Evolutionary conservation across 1,140 invertebrate species (phyloP).

Genomic region (Oryzaephilus surinamensis): DNA sequence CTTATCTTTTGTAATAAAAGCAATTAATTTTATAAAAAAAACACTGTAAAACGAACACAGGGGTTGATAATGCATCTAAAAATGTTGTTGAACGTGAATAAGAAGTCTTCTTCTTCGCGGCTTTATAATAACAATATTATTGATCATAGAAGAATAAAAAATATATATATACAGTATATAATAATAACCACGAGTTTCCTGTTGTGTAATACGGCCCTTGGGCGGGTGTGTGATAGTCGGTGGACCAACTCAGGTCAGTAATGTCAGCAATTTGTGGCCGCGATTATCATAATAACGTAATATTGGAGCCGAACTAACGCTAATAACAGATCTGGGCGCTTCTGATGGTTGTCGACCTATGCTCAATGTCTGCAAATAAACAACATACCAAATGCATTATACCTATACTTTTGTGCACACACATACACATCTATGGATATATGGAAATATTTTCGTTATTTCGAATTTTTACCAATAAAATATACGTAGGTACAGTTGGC

Average conservation of each 20-base stretch:
- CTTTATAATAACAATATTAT: too few relatives aligned
- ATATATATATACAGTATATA: too few relatives aligned
- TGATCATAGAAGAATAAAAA: too few relatives aligned
- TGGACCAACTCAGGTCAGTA: constrained; percentile 13
- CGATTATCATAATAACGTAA: constrained; percentile 21
- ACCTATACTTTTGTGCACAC: background rate
- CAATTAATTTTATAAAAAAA: too few relatives aligned
- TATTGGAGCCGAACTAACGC: constrained; percentile 16
- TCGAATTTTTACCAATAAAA: too few relatives aligned
- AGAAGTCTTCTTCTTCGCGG: background rate
- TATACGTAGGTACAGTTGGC: too few relatives aligned
- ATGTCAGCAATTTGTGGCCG: constrained; percentile 17
- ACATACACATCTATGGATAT: too few relatives aligned
- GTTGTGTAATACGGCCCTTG: constrained; percentile 13
- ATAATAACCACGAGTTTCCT: too few relatives aligned
- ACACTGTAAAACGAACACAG: too few relatives aligned
- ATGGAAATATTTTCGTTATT: too few relatives aligned
- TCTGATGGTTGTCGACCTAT: constrained; percentile 11
- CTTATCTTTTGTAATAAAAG: background rate
- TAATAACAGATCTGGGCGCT: constrained; percentile 13
- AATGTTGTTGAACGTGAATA: background rate
- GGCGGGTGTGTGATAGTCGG: too few relatives aligned
- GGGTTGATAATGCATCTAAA: background rate
- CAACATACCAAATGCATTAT: background rate
- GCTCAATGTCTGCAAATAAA: too few relatives aligned